Conservation (phyloP, 1,140 invertebrate genomes). For the Hetaerina americana region DNA sequence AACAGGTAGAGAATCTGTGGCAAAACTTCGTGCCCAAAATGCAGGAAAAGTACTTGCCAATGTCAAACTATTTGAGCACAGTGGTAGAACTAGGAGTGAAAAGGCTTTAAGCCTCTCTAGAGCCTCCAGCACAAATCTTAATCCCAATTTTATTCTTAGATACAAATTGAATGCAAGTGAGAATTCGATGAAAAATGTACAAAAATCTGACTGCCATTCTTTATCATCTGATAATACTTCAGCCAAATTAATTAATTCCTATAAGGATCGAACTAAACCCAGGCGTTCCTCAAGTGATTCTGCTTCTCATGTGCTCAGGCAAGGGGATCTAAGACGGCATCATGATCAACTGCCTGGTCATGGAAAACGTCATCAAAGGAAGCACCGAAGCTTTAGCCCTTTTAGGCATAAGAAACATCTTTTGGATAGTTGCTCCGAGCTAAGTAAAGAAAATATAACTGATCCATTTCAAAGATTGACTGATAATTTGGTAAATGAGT, state of each 20-base stretch:
- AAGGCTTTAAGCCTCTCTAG: too few species aligned
- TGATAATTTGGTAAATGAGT: not conserved
- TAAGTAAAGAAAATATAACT: not conserved
- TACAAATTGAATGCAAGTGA: not conserved
- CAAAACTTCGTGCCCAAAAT: constrained; percentile 45
- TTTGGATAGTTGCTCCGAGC: not conserved
- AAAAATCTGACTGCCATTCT: not conserved
- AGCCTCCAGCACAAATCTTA: not conserved
- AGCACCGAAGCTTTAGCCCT: not conserved
- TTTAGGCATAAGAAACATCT: not conserved
- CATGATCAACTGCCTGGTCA: not conserved
- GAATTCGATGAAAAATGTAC: not conserved
- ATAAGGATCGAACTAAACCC: not conserved
- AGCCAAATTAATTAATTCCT: not conserved
- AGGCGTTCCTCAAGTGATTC: not conserved
- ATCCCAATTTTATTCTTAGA: too few species aligned
- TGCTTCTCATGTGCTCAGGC: not conserved
- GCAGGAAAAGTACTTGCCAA: constrained; percentile 53
- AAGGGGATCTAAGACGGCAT: not conserved
- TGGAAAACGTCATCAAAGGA: not conserved
- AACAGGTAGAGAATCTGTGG: constrained; percentile 43
- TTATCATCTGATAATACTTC: not conserved
- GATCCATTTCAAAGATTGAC: not conserved
- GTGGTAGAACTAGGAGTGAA: not conserved
- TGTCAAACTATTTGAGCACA: constrained; percentile 45